phyloP scores from a whole-genome alignment of 2,888 invertebrate genomes.

The Sicus ferrugineus region DNA sequence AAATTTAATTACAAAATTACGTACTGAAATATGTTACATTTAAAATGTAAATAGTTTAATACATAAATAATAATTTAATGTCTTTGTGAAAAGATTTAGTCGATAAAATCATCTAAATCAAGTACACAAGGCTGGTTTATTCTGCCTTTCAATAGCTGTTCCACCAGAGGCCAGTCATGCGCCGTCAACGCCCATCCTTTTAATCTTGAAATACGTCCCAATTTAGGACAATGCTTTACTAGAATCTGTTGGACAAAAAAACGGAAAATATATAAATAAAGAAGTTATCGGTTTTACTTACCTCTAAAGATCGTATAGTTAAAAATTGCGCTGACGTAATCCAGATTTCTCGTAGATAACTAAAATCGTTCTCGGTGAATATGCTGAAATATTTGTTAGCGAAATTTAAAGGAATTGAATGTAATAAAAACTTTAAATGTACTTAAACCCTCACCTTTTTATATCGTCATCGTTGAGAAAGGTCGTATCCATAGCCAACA shows the following conservation, averaged over 20 bases:
- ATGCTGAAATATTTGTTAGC: constrained; percentile 66
- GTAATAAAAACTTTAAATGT: too few species aligned
- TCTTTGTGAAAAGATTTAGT: constrained; percentile 46
- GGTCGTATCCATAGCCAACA: constrained; percentile 73
- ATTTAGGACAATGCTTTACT: constrained; percentile 73
- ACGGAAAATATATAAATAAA: background rate
- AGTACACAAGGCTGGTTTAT: constrained; percentile 73
- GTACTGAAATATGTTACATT: background rate
- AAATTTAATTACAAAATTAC: too few species aligned
- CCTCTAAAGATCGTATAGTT: constrained; percentile 71
- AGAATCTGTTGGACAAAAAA: constrained; percentile 62
- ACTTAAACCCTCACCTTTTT: constrained; percentile 67
- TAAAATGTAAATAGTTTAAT: background rate
- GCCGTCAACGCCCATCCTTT: constrained; percentile 74
- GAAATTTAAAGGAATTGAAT: constrained; percentile 18
- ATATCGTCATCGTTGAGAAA: constrained; percentile 75
- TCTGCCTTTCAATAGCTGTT: constrained; percentile 71
- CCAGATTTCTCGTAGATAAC: constrained; percentile 73
- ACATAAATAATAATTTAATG: background rate
- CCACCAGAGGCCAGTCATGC: constrained; percentile 73
- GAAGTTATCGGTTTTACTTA: constrained; percentile 32
- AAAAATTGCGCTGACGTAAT: constrained; percentile 74
- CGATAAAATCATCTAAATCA: constrained; percentile 69
- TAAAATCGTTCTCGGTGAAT: constrained; percentile 72
- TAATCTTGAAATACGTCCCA: constrained; percentile 72